A percentile compares a stretch with the other conserved stretches of the same genome.
These are phyloP conservation scores for Zophobas atratus DNA, from an alignment of 1,140 invertebrate genomes.

Conservation along the genomic window DNA sequence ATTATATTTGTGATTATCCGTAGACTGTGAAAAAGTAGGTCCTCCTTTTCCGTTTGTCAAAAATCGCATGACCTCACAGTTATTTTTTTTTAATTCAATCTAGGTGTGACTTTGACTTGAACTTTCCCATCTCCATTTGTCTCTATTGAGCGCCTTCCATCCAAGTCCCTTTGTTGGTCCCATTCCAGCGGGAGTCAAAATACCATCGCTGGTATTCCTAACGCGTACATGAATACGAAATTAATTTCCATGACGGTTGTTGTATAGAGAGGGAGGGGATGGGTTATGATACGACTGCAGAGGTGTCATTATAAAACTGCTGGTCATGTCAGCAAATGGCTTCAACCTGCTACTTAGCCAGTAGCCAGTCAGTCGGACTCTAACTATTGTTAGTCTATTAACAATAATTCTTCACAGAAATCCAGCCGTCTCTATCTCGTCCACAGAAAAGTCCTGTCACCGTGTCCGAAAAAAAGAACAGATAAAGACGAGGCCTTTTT, in stretches of 20 bases:
- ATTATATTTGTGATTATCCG: not conserved
- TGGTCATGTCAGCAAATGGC: slow-evolving; percentile 66
- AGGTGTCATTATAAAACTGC: slow-evolving; percentile 67
- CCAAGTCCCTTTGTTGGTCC: no score
- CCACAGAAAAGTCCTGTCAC: slow-evolving; percentile 2
- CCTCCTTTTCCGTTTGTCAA: no score
- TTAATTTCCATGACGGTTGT: slow-evolving; percentile 66
- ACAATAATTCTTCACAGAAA: slow-evolving; percentile 49
- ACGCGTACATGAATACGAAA: slow-evolving; percentile 60
- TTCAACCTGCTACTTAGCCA: slow-evolving; percentile 67
- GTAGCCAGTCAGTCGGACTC: slow-evolving; percentile 65
- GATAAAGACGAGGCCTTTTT: slow-evolving; percentile 10
- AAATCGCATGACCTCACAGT: no score
- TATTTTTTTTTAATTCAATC: no score
- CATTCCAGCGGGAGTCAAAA: slow-evolving; percentile 1
- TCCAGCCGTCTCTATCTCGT: slow-evolving; percentile 30
- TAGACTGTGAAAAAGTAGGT: no score
- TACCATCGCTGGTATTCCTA: slow-evolving; percentile 16
- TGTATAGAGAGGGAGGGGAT: slow-evolving; percentile 58
- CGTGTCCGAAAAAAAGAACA: slow-evolving; percentile 10
- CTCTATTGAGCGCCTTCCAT: no score
- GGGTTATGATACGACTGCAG: slow-evolving; percentile 63
- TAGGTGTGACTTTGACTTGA: no score
- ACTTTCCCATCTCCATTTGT: no score
- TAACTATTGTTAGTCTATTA: slow-evolving; percentile 61